Percentiles rank a stretch among this genome's conserved stretches.
Conservation (phyloP, 2,113 vertebrate genomes). For the Ia io region DNA sequence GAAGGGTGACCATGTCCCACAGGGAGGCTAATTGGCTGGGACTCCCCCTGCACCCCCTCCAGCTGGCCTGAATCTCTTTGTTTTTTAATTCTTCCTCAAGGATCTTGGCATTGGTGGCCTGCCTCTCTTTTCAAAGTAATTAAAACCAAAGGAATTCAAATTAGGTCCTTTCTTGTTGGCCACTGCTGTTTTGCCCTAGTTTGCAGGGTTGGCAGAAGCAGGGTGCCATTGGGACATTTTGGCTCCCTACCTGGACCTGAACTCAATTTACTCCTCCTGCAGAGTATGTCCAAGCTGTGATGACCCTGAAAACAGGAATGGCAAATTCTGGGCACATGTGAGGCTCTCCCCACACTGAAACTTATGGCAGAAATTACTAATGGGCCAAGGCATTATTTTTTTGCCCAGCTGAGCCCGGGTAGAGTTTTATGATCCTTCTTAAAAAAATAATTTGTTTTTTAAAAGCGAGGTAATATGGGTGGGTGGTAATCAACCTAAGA, state of each 20-base stretch:
- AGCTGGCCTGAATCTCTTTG: slow-evolving; percentile 48
- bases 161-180: slow-evolving; percentile 32
- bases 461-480: background rate
- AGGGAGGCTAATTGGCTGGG: slow-evolving; percentile 55
- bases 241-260: background rate
- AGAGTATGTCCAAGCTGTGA: background rate
- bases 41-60: background rate
- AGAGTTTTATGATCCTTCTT: background rate
- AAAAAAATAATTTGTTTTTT: background rate
- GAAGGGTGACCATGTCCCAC: slow-evolving; percentile 44
- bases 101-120: slow-evolving; percentile 48
- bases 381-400: background rate
- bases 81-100: slow-evolving; percentile 56
- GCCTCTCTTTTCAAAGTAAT: slow-evolving; percentile 63
- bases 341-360: background rate
- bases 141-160: slow-evolving; percentile 72
- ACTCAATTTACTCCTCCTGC: background rate
- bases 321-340: background rate
- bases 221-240: background rate
- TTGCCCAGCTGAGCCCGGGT: background rate
- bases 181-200: slow-evolving; percentile 41
- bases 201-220: background rate
- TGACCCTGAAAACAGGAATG: background rate
- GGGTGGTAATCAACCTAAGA: too few relatives aligned
- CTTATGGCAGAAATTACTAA: background rate